These are phyloP conservation scores for Todus mexicanus DNA, from an alignment of 2,797 vertebrate genomes.

Conservation along the genomic window DNA sequence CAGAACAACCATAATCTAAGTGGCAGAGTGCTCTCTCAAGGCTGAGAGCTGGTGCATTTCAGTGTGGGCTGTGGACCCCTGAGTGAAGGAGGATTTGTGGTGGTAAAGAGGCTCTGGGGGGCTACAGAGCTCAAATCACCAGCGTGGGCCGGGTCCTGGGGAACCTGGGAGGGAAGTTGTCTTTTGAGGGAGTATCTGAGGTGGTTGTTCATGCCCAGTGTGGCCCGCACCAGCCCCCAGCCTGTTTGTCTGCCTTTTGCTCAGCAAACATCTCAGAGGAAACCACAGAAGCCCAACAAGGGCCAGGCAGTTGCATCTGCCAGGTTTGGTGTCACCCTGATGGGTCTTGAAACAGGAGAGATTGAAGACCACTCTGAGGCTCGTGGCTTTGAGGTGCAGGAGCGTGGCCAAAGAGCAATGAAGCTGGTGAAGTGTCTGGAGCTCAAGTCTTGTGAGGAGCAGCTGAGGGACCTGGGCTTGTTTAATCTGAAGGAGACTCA, in stretches of 20 bases:
- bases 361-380: background rate
- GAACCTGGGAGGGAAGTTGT: background rate
- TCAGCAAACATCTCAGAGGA: background rate
- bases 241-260: background rate
- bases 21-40: background rate
- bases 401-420: fast-evolving
- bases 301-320: background rate
- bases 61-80: background rate
- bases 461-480: too few species aligned
- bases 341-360: background rate
- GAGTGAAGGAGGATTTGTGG: background rate
- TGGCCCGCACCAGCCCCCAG: background rate
- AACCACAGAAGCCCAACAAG: background rate
- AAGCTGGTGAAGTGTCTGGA: background rate
- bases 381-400: background rate
- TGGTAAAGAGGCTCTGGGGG: background rate
- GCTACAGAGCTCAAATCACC: background rate
- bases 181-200: background rate
- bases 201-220: background rate
- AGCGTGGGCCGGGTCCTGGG: background rate
- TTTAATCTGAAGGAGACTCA: too few species aligned
- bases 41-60: background rate
- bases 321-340: background rate
- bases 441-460: too few species aligned
- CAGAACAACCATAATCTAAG: too few species aligned